A percentile compares a stretch with the other conserved stretches of the same genome.
These are phyloP conservation scores for Ryuthela nishihirai DNA, from an alignment of 2,888 invertebrate genomes.

Conservation along the genomic window DNA sequence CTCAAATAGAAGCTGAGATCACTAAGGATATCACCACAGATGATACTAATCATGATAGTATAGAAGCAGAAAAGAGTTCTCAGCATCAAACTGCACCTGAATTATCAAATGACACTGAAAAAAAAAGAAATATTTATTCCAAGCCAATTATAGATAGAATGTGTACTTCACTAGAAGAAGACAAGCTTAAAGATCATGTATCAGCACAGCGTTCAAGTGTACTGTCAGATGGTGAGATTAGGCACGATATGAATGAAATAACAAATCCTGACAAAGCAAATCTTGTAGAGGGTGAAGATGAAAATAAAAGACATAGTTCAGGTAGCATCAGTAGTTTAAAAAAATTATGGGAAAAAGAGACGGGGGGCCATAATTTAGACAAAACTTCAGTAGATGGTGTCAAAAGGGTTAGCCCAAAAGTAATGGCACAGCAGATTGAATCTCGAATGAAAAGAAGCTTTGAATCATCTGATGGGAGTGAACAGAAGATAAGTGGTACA, in stretches of 20 bases:
- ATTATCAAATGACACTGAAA: conserved; percentile 17
- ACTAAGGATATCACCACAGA: conserved; percentile 2
- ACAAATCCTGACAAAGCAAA: conserved; percentile 20
- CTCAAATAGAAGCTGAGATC: conserved; percentile 5
- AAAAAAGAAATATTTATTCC: conserved; percentile 30
- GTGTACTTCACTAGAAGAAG: conserved; percentile 37
- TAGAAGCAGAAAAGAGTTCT: conserved; percentile 4
- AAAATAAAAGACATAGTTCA: conserved; percentile 83
- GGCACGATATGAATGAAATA: conserved; percentile 15
- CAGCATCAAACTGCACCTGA: conserved; percentile 28
- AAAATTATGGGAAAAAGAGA: conserved; percentile 77
- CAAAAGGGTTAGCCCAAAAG: conserved; percentile 33
- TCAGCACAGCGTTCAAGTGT: conserved; percentile 20
- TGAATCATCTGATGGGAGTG: conserved; percentile 22
- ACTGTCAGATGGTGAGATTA: conserved; percentile 28
- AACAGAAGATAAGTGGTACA: conserved; percentile 32
- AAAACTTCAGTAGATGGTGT: conserved; percentile 15
- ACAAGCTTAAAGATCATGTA: conserved; percentile 44
- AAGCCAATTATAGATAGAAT: conserved; percentile 28
- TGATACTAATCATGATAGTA: conserved; percentile 14
- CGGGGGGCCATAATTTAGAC: conserved; percentile 34
- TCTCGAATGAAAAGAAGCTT: conserved; percentile 36
- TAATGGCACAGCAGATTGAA: conserved; percentile 31
- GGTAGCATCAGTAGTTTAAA: conserved; percentile 89
- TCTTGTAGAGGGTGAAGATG: conserved; percentile 57